Evolutionary conservation across 2,888 invertebrate genomes (phyloP).

Genomic region (Carterocephalus palaemon): DNA sequence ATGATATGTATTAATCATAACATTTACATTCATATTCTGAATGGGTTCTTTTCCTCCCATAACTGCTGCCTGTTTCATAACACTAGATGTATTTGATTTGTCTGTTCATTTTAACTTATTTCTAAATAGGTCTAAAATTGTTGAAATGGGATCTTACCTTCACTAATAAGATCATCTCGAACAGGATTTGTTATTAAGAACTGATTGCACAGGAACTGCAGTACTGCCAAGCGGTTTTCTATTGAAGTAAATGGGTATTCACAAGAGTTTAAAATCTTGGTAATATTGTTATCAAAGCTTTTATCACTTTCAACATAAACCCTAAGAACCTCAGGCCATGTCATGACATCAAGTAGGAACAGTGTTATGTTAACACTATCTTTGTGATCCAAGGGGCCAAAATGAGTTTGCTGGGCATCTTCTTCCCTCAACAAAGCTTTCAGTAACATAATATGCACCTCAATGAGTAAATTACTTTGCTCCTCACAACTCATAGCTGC

Average conservation of each 20-base stretch:
- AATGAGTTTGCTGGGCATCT: slow-evolving; percentile 95
- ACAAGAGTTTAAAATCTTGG: slow-evolving; percentile 83
- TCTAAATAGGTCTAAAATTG: slow-evolving; percentile 4
- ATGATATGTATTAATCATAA: too few species aligned
- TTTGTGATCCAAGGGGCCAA: slow-evolving; percentile 97
- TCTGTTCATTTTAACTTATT: too few species aligned
- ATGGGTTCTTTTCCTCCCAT: too few species aligned
- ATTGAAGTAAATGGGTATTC: slow-evolving; percentile 94
- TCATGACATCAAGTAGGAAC: slow-evolving; percentile 95
- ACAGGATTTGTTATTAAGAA: slow-evolving; percentile 96
- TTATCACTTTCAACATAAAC: slow-evolving; percentile 95
- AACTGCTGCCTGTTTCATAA: too few species aligned
- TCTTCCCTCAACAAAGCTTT: slow-evolving; percentile 95
- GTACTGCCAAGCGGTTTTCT: slow-evolving; percentile 87
- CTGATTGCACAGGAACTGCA: slow-evolving; percentile 95
- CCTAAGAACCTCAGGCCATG: slow-evolving; percentile 96
- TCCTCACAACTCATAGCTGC: slow-evolving; percentile 94
- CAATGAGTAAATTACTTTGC: slow-evolving; percentile 93
- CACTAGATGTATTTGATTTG: too few species aligned
- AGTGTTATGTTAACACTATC: slow-evolving; percentile 97
- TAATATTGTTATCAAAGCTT: slow-evolving; percentile 85
- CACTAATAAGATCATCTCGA: slow-evolving; percentile 94
- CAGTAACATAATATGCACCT: slow-evolving; percentile 95
- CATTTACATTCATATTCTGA: too few species aligned
- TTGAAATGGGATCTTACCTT: slow-evolving; percentile 80